phyloP scores from a whole-genome alignment of 2,888 invertebrate genomes.

The Lampropteryx suffumata region DNA sequence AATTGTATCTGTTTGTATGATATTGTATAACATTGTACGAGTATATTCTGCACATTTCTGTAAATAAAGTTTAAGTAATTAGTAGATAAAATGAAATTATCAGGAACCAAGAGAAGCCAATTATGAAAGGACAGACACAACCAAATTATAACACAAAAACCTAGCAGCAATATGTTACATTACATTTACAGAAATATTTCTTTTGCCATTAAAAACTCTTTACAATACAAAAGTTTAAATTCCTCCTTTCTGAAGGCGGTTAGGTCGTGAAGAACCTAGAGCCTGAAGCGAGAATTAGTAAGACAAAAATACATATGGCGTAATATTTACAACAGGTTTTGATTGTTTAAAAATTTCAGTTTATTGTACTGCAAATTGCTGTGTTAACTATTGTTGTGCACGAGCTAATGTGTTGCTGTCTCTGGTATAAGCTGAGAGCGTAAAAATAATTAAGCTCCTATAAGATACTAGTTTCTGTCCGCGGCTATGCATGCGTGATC shows the following conservation, averaged over 20 bases:
- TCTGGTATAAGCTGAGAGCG: constrained; percentile 13
- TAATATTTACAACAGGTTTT: constrained; percentile 48
- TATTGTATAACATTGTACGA: no score
- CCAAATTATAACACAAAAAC: not conserved
- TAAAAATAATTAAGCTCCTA: no score
- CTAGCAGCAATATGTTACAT: not conserved
- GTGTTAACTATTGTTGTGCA: constrained; percentile 54
- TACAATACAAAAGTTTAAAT: not conserved
- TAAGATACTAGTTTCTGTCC: no score
- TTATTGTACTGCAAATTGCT: constrained; percentile 64
- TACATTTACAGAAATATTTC: not conserved
- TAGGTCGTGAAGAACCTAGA: constrained; percentile 3
- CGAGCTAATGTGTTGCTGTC: constrained; percentile 26
- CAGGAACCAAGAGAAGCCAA: no score
- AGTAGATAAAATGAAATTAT: no score
- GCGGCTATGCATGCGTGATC: no score
- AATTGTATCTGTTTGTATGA: no score
- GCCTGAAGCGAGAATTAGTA: constrained; percentile 55
- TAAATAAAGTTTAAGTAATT: no score
- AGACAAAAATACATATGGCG: constrained; percentile 66
- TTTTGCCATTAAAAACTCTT: not conserved
- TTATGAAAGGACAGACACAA: not conserved
- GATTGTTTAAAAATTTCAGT: constrained; percentile 43
- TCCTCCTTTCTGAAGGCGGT: constrained; percentile 6
- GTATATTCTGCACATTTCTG: no score